Percentiles rank a stretch among this genome's conserved stretches.
These are phyloP conservation scores for Megalonaias nervosa DNA, from an alignment of 1,140 invertebrate genomes.

Conservation along the genomic window DNA sequence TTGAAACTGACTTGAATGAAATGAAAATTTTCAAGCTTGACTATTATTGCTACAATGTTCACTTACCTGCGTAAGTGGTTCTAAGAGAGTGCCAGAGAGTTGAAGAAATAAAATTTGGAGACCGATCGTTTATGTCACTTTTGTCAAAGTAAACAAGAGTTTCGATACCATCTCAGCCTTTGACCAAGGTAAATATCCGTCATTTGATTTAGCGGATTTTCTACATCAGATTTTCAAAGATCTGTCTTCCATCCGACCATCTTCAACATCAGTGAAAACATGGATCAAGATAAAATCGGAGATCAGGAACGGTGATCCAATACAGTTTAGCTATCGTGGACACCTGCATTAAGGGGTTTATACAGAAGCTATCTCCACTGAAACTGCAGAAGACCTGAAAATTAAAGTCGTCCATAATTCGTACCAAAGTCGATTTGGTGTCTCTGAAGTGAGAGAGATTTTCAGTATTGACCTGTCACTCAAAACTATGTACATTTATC, in stretches of 20 bases:
- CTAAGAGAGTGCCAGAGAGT: constrained; percentile 12
- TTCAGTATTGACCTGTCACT: background rate
- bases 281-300: constrained; percentile 14
- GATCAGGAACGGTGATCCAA: constrained; percentile 1
- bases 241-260: background rate
- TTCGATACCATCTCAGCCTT: no score
- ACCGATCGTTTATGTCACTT: constrained; percentile 25
- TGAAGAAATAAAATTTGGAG: constrained; percentile 22
- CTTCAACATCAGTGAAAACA: background rate
- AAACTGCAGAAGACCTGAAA: background rate
- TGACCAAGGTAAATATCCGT: no score
- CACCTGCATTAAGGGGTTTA: constrained; percentile 13
- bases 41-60: constrained; percentile 6
- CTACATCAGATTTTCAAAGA: background rate
- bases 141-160: constrained; percentile 12
- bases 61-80: constrained; percentile 9
- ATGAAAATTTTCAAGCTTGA: background rate
- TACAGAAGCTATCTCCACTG: background rate
- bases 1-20: constrained; percentile 11
- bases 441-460: background rate
- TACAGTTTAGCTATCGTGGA: constrained; percentile 8
- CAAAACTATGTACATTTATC: constrained; percentile 11
- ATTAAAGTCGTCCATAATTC: constrained; percentile 11
- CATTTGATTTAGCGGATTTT: no score
- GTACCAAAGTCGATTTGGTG: background rate